Evolutionary conservation across 2,113 vertebrate genomes (phyloP).

Genomic region (Laticauda colubrina): DNA sequence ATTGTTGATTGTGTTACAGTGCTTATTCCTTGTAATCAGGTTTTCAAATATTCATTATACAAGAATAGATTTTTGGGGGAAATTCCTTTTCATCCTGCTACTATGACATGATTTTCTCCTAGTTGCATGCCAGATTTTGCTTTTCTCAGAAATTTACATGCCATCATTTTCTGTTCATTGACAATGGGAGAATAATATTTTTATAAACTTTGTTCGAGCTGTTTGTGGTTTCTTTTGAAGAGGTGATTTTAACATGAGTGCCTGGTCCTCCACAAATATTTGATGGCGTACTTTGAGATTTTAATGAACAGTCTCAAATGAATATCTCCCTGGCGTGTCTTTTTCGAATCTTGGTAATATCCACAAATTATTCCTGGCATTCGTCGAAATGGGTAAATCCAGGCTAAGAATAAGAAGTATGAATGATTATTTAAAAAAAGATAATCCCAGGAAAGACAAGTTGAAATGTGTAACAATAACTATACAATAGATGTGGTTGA

Average conservation of each 20-base stretch:
- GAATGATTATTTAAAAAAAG: conserved; percentile 51
- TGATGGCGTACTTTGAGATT: not conserved
- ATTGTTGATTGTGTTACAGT: not conserved
- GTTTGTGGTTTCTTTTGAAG: not conserved
- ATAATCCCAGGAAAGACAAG: conserved; percentile 47
- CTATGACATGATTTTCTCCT: not conserved
- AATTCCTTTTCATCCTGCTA: not conserved
- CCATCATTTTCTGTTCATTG: not conserved
- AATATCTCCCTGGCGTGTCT: not conserved
- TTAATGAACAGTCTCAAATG: not conserved
- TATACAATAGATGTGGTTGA: conserved; percentile 38
- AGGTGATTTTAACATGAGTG: not conserved
- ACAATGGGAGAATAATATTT: not conserved
- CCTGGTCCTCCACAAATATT: not conserved
- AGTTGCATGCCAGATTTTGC: not conserved
- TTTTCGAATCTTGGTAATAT: not conserved
- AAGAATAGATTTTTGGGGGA: not conserved
- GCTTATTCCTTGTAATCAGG: not conserved
- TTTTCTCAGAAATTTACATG: not conserved
- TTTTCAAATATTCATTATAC: not conserved
- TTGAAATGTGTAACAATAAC: conserved; percentile 52
- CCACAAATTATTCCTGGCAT: not conserved
- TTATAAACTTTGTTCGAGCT: too few relatives aligned
- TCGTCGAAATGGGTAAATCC: conserved; percentile 48
- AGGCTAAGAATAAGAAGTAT: conserved; percentile 49